A percentile compares a stretch with the other conserved stretches of the same genome.
phyloP scores from a whole-genome alignment of 2,797 vertebrate species.

The Lepilemur ruficaudatus region DNA sequence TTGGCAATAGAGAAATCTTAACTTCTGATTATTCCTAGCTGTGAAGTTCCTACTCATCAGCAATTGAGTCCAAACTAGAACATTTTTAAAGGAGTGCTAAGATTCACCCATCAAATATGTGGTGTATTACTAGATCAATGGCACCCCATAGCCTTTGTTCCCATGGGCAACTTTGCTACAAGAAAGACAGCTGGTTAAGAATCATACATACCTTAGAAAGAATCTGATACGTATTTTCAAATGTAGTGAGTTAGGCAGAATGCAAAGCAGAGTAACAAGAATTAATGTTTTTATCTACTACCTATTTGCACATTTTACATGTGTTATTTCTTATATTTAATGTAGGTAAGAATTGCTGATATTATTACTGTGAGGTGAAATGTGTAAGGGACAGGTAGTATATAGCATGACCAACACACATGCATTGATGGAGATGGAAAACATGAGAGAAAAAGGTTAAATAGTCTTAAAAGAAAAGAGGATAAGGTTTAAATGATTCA shows the following conservation, averaged over 20 bases:
- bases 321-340: not conserved
- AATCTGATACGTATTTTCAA: not conserved
- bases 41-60: not conserved
- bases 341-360: not conserved
- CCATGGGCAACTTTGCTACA: not conserved
- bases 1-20: not conserved
- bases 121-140: not conserved
- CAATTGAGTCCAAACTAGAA: not conserved
- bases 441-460: not conserved
- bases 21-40: not conserved
- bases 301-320: not conserved
- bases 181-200: not conserved
- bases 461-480: constrained; percentile 2
- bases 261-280: not conserved
- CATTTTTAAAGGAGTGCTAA: not conserved
- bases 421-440: not conserved
- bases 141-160: not conserved
- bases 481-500: constrained; percentile 16
- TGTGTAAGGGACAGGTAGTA: not conserved
- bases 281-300: not conserved
- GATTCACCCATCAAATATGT: not conserved
- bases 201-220: not conserved
- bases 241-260: not conserved
- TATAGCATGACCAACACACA: not conserved
- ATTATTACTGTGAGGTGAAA: not conserved